phyloP scores from a whole-genome alignment of 2,113 vertebrate species.

The Clinocottus analis region DNA sequence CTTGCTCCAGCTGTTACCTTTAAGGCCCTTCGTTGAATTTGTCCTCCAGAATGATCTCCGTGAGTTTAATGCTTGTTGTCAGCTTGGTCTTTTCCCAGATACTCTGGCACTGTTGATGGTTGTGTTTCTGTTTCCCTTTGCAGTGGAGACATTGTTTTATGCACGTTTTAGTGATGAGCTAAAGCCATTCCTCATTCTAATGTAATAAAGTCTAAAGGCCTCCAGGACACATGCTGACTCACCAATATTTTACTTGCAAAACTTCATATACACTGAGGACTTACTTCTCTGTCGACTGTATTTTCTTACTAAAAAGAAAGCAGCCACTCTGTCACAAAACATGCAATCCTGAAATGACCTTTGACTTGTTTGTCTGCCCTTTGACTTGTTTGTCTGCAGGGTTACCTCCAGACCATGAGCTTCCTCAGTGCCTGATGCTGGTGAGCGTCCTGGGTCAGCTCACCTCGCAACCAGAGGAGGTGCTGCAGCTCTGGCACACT shows the following conservation, averaged over 20 bases:
- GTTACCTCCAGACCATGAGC: constrained; percentile 82
- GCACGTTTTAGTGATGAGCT: background rate
- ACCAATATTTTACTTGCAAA: background rate
- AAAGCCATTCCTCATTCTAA: background rate
- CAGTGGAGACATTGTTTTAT: background rate
- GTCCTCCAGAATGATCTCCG: constrained; percentile 84
- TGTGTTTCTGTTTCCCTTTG: constrained; percentile 1
- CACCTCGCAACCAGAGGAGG: constrained; percentile 84
- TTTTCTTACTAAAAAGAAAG: background rate
- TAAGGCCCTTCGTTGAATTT: constrained; percentile 85
- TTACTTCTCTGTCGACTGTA: background rate
- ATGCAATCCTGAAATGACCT: background rate
- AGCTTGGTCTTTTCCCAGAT: background rate
- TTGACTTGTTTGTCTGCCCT: constrained; percentile 14
- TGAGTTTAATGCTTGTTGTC: constrained; percentile 71
- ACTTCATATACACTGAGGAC: background rate
- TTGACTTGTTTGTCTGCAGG: constrained; percentile 71
- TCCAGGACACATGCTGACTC: no score
- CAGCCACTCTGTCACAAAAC: background rate
- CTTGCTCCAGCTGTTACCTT: constrained; percentile 86
- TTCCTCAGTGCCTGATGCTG: constrained; percentile 90
- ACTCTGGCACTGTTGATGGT: background rate
- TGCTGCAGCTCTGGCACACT: constrained; percentile 87
- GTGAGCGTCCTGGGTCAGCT: constrained; percentile 87
- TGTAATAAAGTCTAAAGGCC: no score